Evolutionary conservation across 2,797 vertebrate species (phyloP).

Genomic region (Limnodromus scolopaceus): DNA sequence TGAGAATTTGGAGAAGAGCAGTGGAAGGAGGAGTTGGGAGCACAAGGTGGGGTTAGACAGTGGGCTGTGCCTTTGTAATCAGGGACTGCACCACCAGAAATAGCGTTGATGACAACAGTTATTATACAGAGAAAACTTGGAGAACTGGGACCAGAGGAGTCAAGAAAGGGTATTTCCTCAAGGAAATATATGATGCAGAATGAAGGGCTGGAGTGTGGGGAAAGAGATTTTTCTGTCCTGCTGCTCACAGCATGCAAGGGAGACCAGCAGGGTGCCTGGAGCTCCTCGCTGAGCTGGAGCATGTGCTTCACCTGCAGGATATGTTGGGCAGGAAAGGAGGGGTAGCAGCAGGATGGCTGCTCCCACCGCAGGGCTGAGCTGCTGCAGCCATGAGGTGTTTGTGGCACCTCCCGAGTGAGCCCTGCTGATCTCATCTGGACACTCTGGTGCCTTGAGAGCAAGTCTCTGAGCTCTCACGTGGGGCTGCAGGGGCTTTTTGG

Average conservation of each 20-base stretch:
- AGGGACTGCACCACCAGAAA: background rate
- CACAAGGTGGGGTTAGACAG: background rate
- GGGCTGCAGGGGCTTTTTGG: constrained; percentile 72
- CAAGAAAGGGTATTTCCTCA: background rate
- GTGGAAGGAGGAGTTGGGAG: background rate
- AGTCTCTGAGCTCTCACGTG: background rate
- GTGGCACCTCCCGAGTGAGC: background rate
- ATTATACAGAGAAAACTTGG: background rate
- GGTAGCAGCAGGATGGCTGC: background rate
- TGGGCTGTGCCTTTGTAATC: background rate
- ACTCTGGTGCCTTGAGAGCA: background rate
- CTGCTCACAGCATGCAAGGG: background rate
- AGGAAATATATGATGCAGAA: background rate
- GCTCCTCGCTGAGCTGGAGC: background rate
- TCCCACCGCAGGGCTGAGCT: background rate
- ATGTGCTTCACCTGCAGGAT: background rate
- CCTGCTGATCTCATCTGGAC: background rate
- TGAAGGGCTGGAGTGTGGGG: background rate
- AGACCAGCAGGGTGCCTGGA: too few species aligned
- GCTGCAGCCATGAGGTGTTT: background rate
- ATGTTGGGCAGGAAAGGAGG: background rate
- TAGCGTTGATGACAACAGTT: background rate
- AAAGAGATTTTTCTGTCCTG: background rate
- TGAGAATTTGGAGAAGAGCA: background rate
- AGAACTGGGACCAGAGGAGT: background rate